Conservation (phyloP, 2,888 invertebrate genomes). For the Tenthredo amoena region DNA sequence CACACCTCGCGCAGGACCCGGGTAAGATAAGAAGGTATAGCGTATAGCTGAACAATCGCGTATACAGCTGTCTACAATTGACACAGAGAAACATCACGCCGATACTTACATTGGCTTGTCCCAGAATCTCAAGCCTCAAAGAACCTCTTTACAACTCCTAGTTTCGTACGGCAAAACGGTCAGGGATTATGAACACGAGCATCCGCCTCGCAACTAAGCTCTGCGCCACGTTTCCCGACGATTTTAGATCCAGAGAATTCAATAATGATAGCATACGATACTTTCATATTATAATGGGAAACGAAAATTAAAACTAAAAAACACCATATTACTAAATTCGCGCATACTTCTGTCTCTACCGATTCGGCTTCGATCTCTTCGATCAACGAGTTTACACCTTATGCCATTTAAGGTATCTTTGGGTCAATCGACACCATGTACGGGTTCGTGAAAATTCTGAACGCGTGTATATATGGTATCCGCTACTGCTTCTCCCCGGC, state of each 20-base stretch:
- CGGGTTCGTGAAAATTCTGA: slow-evolving; percentile 69
- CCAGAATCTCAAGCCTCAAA: slow-evolving; percentile 9
- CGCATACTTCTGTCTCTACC: neutral
- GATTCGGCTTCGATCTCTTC: neutral
- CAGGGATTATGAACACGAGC: slow-evolving; percentile 25
- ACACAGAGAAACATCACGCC: neutral
- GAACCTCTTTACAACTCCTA: neutral
- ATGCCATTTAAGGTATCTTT: slow-evolving; percentile 57
- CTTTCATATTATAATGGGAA: neutral
- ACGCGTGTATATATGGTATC: slow-evolving; percentile 67
- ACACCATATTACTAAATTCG: slow-evolving; percentile 4
- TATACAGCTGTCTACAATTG: neutral
- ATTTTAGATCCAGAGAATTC: neutral
- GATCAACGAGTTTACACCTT: neutral
- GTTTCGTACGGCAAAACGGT: slow-evolving; percentile 11
- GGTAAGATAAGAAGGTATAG: no score
- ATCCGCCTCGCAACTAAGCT: slow-evolving; percentile 41
- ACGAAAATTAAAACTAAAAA: neutral
- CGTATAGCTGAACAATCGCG: slow-evolving; percentile 13
- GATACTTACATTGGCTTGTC: neutral
- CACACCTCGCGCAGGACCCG: neutral
- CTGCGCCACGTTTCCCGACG: neutral
- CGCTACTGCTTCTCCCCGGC: slow-evolving; percentile 64
- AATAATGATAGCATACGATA: neutral
- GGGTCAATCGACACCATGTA: slow-evolving; percentile 66